Base-by-base conservation (phyloP, 1,140 invertebrate genomes). In the Leptopilina clavipes region DNA sequence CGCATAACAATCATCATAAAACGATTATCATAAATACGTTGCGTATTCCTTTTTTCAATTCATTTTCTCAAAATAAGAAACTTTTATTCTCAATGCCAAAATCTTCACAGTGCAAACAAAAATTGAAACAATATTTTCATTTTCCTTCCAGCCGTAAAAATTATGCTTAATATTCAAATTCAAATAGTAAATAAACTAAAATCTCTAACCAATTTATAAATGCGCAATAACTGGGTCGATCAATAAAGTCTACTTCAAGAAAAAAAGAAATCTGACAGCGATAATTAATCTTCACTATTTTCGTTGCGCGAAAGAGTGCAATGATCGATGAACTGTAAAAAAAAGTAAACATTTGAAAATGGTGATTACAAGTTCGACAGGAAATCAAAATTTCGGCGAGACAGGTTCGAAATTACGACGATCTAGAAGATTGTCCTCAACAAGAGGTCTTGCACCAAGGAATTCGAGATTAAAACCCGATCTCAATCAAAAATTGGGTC, bases 341-440 rank as follows among this genome's bases (percentile, higher is more conserved):
- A 65, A 14, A 65, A 31, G 11, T 65, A 5, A 44, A 14, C 11
- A 45, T 70, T n/a, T 43, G 56, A 76, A 82, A 75, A 83, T 86
- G 86, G 82, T 87, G 78, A 80, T 84, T 59, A 79, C 83, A 18
- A 79, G 75, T 77, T 84, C 65, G 78, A 84, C 54, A 77, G 17
- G 84, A 83, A 79, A 54, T 76, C 81, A 81, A 79, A 31, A 76
- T 43, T 73, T 82, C 45, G 52, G 82, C 45, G 78, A 79, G 48
- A 71, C 76, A 22, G 75, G 79, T 18, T 81, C 79, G 43, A 90
- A 87, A 75, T 79, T 90, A 31, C 83, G 85, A 8, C 83, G 86
- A 72, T 90, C 89, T 0, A 85, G 92, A 17, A 88, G 92, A 73
- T 86, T 93, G 56, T 91, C 92, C 1, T 92, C 92, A 18, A 93